Percentiles rank a stretch among this genome's conserved stretches.
phyloP scores from a whole-genome alignment of 2,797 vertebrate species.

The Knipowitschia caucasica region DNA sequence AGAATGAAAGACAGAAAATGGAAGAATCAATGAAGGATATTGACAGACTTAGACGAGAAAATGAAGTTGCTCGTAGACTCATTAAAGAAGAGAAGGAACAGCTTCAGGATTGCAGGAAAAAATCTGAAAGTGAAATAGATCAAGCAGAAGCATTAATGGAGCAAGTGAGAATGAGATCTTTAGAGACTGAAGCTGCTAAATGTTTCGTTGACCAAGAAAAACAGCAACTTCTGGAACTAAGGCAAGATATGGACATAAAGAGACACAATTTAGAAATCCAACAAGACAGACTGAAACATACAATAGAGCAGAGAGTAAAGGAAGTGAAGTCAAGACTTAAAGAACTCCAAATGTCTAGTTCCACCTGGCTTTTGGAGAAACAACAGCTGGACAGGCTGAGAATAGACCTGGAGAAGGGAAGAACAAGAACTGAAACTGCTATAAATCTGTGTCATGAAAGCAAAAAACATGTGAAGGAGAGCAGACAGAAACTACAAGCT shows the following conservation, averaged over 20 bases:
- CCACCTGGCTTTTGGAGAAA: background rate
- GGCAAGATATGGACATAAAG: background rate
- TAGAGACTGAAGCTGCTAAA: background rate
- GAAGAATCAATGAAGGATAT: no score
- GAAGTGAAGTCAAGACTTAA: background rate
- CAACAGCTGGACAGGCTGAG: background rate
- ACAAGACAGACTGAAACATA: background rate
- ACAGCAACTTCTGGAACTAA: background rate
- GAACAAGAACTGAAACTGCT: background rate
- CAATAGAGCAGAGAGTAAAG: background rate
- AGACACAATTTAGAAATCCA: background rate
- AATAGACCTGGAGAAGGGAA: background rate
- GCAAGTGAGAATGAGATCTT: background rate
- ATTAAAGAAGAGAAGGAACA: background rate
- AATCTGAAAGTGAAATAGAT: background rate
- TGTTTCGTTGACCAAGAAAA: background rate
- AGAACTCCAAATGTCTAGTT: background rate
- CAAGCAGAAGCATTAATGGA: background rate
- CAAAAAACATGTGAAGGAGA: slow-evolving; percentile 1
- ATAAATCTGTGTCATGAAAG: background rate
- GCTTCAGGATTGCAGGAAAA: background rate
- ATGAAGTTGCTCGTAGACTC: no score
- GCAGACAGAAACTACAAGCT: background rate
- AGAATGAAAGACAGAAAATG: no score
- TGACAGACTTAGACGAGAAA: no score